Base-by-base conservation (phyloP, 2,888 invertebrate species). In the Flabesymbios commensalis region DNA sequence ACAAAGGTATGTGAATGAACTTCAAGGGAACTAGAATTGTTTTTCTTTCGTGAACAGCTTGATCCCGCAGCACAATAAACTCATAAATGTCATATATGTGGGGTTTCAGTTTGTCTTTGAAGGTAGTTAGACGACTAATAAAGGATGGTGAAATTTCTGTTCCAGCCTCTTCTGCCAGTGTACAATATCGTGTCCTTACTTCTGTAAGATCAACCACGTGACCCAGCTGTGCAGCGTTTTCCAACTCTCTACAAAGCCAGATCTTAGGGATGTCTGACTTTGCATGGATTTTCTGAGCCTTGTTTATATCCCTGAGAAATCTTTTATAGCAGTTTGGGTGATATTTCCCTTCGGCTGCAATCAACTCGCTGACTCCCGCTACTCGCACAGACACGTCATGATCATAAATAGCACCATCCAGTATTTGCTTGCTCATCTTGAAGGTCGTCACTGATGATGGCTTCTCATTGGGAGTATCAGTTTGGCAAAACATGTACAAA, bases 131-230 rank as follows among this genome's bases (percentile, higher is more conserved):
- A 7, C 55, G 17, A 24, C 55, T 55, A 7, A 53, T 24, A 53
- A n/a, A 53, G 17, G 39, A 53, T 53, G 26, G 22, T 17, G 22
- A 7, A 14, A 55, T 47, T 48, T 55, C 28, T 7, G 32, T 22
- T 17, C 24, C 7, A 29, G 56, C 17, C 24, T 55, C 56, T 31
- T 48, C 32, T 10, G 56, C 56, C n/a, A 55, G 45, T 7, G 42
- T 10, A 48, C 29, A 47, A 32, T 55, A 55, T 47, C 56, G 7
- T 5, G 45, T 28, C 45, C 42, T 48, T 24, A 55, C 42, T 26
- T 45, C 56, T 48, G 22, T 48, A 7, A 48, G 24, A 7, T 55
- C 45, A 17, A 53, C 5, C 5, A 53, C 28, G 28, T 53, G 22
- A 19, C 7, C 10, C 7, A 7, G 36, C 39, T 47, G 5, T 26